A percentile compares a stretch with the other conserved stretches of the same genome.
These are phyloP conservation scores for Albula goreensis DNA, from an alignment of 2,113 vertebrate genomes.

Conservation along the genomic window DNA sequence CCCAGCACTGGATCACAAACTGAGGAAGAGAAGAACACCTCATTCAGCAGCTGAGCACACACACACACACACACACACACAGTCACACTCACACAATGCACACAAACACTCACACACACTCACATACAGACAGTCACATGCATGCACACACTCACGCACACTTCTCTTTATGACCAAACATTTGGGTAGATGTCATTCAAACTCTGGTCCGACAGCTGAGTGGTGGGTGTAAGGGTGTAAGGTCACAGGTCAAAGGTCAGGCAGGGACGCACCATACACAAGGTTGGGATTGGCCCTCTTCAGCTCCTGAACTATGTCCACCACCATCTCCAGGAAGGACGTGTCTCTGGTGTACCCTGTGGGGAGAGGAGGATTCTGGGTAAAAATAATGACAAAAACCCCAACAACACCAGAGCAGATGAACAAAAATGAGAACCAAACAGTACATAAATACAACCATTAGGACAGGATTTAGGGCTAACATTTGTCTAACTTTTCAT, in stretches of 20 bases:
- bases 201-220: neutral
- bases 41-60: neutral
- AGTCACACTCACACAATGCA: neutral
- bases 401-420: too few relatives aligned
- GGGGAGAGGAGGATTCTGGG: neutral
- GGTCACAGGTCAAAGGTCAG: neutral
- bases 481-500: too few relatives aligned
- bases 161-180: neutral
- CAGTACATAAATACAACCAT: neutral
- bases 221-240: neutral
- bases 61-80: neutral
- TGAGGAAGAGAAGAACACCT: slow-evolving; percentile 56
- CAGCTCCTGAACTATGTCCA: slow-evolving; percentile 91
- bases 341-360: slow-evolving; percentile 91
- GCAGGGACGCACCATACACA: slow-evolving; percentile 82
- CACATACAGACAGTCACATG: too few relatives aligned
- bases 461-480: neutral
- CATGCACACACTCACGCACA: neutral
- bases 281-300: slow-evolving; percentile 89
- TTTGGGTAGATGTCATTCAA: neutral
- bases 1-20: slow-evolving; percentile 97
- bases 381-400: neutral
- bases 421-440: neutral
- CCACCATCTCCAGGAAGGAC: slow-evolving; percentile 92
- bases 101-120: neutral